Evolutionary conservation across 2,888 invertebrate species (phyloP), one percentile per base, ranked within the genome.

Genomic region (Anticlea derivata): DNA sequence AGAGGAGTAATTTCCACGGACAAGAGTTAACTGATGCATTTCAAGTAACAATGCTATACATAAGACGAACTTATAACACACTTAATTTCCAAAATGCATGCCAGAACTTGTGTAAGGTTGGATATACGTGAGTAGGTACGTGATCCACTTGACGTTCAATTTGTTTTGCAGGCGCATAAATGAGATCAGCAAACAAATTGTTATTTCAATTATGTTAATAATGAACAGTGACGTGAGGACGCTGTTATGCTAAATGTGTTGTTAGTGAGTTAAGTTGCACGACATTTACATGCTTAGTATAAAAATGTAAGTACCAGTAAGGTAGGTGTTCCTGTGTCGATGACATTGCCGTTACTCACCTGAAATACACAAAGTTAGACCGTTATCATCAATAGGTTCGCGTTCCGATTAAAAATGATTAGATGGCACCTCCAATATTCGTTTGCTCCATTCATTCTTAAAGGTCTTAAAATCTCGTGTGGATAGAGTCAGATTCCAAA

Each of bases 281-380:
- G 57, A 60, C 49, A 55, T 55, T 39, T 40, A 58, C 80, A 80
- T 83, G 81, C 82, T 67, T 63, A 73, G 66, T 75, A 70, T 68
- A 70, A 73, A 67, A 68, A 73, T 76, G 74, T 86, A 87, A 80
- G 80, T 90, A 90, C 90, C 90, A 90, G 87, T 75, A 90, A 74
- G 72, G 90, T 87, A 68, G 87, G 84, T 73, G 90, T 89, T 83
- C 90, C 90, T 70, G 89, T 86, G 75, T 90, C 90, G 89, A 90
- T 86, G 88, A 89, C 89, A 89, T 90, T 90, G 87, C 90, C 90
- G 89, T 90, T 90, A 90, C 90, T 89, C 89, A 90, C 89, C 90
- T 90, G 87, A 67, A 88, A 88, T 56, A 50, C 52, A 61, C 44
- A 58, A 58, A 58, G 41, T 48, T 33, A 51, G 49, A 53, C 43